Conservation (phyloP, 2,113 vertebrate species). For the Passerina amoena region DNA sequence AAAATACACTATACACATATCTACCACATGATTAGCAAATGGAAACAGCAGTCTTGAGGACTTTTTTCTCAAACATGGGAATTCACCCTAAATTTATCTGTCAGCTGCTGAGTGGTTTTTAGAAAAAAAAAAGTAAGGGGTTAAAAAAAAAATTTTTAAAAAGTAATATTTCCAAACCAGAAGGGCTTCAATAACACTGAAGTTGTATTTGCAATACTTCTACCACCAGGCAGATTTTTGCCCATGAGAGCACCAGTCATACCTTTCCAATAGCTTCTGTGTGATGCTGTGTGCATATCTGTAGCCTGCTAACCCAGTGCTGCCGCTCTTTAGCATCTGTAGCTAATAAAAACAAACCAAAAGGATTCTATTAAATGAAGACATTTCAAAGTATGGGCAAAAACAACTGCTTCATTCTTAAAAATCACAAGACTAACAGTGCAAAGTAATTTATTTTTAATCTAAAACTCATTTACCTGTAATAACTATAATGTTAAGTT, state of each 20-base stretch:
- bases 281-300: conserved; percentile 97
- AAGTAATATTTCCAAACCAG: background rate
- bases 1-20: background rate
- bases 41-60: background rate
- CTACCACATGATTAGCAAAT: background rate
- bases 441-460: background rate
- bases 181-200: background rate
- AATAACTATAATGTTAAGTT: background rate
- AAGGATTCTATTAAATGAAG: background rate
- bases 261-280: conserved; percentile 99
- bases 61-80: background rate
- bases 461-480: background rate
- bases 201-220: background rate
- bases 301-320: conserved; percentile 97
- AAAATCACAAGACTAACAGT: background rate
- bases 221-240: background rate
- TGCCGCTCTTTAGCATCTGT: conserved; percentile 95
- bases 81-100: background rate
- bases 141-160: too few species aligned
- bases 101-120: background rate
- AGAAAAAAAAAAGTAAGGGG: background rate
- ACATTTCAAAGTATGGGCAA: background rate
- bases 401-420: background rate
- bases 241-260: background rate
- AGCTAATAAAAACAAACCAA: conserved; percentile 74